These are phyloP conservation scores for Campylomormyrus numenius DNA, from an alignment of 2,113 vertebrate species.

Conservation along the genomic window DNA sequence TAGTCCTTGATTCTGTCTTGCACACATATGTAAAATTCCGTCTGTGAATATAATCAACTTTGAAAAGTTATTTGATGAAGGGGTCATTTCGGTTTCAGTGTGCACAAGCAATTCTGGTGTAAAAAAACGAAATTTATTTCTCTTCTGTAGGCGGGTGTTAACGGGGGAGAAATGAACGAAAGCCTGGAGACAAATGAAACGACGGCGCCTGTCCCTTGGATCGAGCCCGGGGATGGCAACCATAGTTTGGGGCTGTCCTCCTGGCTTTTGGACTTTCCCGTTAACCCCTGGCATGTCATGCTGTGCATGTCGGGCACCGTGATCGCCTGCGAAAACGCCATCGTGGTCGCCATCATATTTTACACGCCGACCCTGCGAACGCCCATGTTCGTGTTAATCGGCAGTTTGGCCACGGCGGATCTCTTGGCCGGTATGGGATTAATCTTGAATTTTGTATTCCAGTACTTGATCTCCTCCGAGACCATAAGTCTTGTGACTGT, in stretches of 20 bases:
- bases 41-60: background rate
- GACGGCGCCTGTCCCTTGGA: constrained; percentile 52
- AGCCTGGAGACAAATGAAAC: constrained; percentile 65
- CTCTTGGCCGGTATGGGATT: constrained; percentile 88
- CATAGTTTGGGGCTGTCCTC: constrained; percentile 68
- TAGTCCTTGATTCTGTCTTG: background rate
- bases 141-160: background rate
- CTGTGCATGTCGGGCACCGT: constrained; percentile 90
- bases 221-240: constrained; percentile 41
- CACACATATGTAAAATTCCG: background rate
- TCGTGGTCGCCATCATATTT: constrained; percentile 91
- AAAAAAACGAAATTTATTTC: background rate
- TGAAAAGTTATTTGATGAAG: background rate
- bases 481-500: constrained; percentile 88
- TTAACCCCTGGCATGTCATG: constrained; percentile 95
- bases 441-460: constrained; percentile 94
- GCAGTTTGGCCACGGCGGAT: constrained; percentile 91
- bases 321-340: constrained; percentile 91
- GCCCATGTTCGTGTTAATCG: constrained; percentile 92
- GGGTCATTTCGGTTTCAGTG: background rate
- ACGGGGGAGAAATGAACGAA: constrained; percentile 68
- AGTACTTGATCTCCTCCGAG: constrained; percentile 86
- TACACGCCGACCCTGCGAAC: constrained; percentile 84
- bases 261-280: constrained; percentile 53
- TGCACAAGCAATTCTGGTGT: background rate